Percentiles rank a stretch among this genome's conserved stretches.
These are phyloP conservation scores for Seriola dumerili DNA, from an alignment of 2,113 vertebrate genomes.

Conservation along the genomic window DNA sequence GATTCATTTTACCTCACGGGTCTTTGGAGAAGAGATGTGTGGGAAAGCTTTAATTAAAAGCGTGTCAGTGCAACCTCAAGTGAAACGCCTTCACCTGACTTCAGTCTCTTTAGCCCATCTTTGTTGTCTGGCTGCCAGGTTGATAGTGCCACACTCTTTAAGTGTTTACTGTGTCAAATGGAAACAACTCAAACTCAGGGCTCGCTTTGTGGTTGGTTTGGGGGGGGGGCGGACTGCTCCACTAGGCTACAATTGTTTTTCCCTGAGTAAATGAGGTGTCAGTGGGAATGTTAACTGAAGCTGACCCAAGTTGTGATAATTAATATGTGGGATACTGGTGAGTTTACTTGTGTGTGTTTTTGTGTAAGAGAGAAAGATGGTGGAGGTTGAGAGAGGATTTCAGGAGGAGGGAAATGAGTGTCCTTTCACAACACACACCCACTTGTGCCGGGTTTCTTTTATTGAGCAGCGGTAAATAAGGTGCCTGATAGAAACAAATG, in stretches of 20 bases:
- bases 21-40: conserved; percentile 84
- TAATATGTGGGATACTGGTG: conserved; percentile 3
- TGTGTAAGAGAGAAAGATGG: neutral
- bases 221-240: conserved; percentile 63
- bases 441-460: conserved; percentile 12
- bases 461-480: conserved; percentile 27
- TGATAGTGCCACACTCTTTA: conserved; percentile 48
- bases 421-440: neutral
- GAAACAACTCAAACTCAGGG: conserved; percentile 83
- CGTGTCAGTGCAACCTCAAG: conserved; percentile 92
- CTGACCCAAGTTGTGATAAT: conserved; percentile 25
- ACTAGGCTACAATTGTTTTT: conserved; percentile 39
- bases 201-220: conserved; percentile 57
- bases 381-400: neutral
- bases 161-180: conserved; percentile 87
- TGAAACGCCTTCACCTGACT: conserved; percentile 90
- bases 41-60: conserved; percentile 98
- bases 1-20: conserved; percentile 75
- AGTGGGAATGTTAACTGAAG: conserved; percentile 16
- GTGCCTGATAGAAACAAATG: conserved; percentile 17
- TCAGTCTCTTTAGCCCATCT: conserved; percentile 85
- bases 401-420: neutral
- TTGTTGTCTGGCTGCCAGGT: conserved; percentile 85
- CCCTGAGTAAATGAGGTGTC: conserved; percentile 36
- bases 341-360: neutral